A percentile compares a stretch with the other conserved stretches of the same genome.
phyloP scores from a whole-genome alignment of 2,113 vertebrate species.

The Dicerorhinus sumatrensis region DNA sequence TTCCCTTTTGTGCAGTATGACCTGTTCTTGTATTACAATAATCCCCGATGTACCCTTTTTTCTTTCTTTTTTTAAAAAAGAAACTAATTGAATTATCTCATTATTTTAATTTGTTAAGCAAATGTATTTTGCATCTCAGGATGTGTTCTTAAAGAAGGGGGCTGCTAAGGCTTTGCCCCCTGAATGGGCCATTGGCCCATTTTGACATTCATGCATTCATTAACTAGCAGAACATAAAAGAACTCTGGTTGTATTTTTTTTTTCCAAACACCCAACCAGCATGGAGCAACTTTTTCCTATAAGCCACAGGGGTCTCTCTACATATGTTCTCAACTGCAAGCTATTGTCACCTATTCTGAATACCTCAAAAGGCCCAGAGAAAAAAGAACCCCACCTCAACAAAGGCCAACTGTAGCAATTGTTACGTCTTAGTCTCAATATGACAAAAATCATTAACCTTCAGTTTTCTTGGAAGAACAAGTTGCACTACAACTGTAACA shows the following conservation, averaged over 20 bases:
- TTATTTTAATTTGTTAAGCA: constrained; percentile 99
- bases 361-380: constrained; percentile 96
- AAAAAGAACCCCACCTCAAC: constrained; percentile 87
- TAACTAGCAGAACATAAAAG: constrained; percentile 95
- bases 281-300: constrained; percentile 94
- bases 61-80: constrained; percentile 89
- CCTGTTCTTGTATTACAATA: constrained; percentile 96
- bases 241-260: constrained; percentile 95
- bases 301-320: constrained; percentile 98
- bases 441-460: constrained; percentile 95
- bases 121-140: constrained; percentile 98
- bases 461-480: constrained; percentile 86
- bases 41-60: constrained; percentile 96
- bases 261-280: constrained; percentile 95
- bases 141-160: constrained; percentile 95
- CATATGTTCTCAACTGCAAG: constrained; percentile 99
- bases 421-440: constrained; percentile 96
- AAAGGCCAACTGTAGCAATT: constrained; percentile 98
- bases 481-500: constrained; percentile 76
- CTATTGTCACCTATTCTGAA: constrained; percentile 98
- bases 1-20: constrained; percentile 94
- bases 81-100: constrained; percentile 99
- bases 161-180: constrained; percentile 95
- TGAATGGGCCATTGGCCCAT: constrained; percentile 98
- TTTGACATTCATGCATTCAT: constrained; percentile 99